Base-by-base conservation (phyloP, 2,113 vertebrate species). In the Myanophis thanlyinensis region DNA sequence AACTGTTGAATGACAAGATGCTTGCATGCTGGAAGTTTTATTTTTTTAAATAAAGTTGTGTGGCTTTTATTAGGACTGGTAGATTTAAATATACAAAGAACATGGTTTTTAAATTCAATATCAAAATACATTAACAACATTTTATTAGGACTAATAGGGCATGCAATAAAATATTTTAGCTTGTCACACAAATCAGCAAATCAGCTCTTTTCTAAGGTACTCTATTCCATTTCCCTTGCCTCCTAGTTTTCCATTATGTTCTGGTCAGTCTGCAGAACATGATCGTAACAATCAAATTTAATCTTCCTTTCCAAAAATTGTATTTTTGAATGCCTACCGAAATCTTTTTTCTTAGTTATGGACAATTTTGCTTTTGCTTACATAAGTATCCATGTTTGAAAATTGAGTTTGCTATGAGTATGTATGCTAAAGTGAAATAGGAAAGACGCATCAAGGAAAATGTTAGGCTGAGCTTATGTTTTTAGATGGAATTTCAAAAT, bases 31-130 rank as follows among this genome's bases (percentile, higher is more conserved):
- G 44, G 49, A 49, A 89, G 35, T 18, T 89, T 46, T n/a, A n/a
- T n/a, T n/a, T 51, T 15, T 90, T 46, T 35, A 10, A 35, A 51
- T 95, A 95, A 93, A 56, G 94, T 92, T 95, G 87, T 20, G 0
- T 92, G 30, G 92, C 52, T 89, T 46, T 94, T 88, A 90, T 96
- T 96, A 95, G 90, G 2, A 23, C 44, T 80, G 73, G 2, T 80
- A 80, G 35, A 80, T 44, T 80, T 80, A 80, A 80, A 80, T 44
- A 40, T 80, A 96, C 94, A 94, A 97, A 91, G 85, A 93, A 80
- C 35, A 44, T 80, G 18, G 18, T 4, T 59, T 91, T 94, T 91
- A 85, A 88, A 87, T 88, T 80, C 73, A 80, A 62, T 89, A n/a
- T 89, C 80, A 89, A 94, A 88, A 91, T 88, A 92, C 67, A 62